These are phyloP conservation scores for Periphyllus acericola DNA, from an alignment of 2,888 invertebrate genomes.

Conservation along the genomic window DNA sequence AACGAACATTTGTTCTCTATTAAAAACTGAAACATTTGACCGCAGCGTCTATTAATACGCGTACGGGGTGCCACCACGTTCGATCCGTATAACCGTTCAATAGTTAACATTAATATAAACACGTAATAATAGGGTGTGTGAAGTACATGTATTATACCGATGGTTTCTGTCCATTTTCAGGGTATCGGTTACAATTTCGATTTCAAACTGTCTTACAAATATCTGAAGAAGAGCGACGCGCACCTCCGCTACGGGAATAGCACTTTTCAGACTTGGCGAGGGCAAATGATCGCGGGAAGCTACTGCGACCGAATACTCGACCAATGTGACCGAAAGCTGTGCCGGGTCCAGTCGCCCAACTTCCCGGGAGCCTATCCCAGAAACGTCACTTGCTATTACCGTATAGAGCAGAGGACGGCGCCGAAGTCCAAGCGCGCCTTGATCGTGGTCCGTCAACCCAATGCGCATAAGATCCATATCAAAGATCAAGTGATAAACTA, in stretches of 20 bases:
- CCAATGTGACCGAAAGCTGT: conserved; percentile 77
- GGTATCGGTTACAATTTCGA: conserved; percentile 83
- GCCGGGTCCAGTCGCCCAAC: conserved; percentile 87
- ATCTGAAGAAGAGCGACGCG: conserved; percentile 80
- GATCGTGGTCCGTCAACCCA: conserved; percentile 79
- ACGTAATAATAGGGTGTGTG: too few relatives aligned
- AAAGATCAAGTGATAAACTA: conserved; percentile 82
- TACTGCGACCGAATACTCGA: conserved; percentile 85
- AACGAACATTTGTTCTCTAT: not conserved
- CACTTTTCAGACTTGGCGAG: conserved; percentile 78
- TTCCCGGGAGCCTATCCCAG: conserved; percentile 90
- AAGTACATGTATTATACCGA: not conserved
- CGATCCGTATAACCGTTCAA: too few relatives aligned
- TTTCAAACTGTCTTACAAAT: conserved; percentile 86
- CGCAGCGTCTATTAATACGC: not conserved
- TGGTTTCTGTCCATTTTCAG: conserved; percentile 67
- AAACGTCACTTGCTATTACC: conserved; percentile 85
- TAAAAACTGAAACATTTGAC: too few relatives aligned
- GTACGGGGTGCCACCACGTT: not conserved
- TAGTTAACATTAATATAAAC: too few relatives aligned
- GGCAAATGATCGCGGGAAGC: conserved; percentile 78
- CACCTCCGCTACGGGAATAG: conserved; percentile 81
- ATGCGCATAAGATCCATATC: conserved; percentile 82
- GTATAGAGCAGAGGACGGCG: conserved; percentile 72
- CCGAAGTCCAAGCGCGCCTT: conserved; percentile 80